These are phyloP conservation scores for Aporrectodea caliginosa DNA, from an alignment of 1,140 invertebrate genomes.

Conservation along the genomic window DNA sequence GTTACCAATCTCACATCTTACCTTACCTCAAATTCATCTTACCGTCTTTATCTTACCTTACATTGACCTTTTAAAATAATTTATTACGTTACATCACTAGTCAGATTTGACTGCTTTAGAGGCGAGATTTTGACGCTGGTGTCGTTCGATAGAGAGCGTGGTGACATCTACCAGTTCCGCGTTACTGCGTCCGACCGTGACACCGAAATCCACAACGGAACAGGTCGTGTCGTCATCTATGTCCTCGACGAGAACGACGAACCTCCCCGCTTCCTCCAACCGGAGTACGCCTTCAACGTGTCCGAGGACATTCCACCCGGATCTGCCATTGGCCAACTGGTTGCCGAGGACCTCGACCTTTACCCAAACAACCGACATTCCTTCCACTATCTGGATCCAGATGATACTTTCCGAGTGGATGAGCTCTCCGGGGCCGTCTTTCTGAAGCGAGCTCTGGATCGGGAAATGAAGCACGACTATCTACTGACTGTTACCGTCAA, in stretches of 20 bases:
- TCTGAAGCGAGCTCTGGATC: conserved; percentile 68
- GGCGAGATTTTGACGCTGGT: neutral
- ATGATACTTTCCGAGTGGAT: too few relatives aligned
- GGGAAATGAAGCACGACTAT: conserved; percentile 73
- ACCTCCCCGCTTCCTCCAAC: conserved; percentile 37
- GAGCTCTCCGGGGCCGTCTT: too few relatives aligned
- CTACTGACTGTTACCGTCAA: conserved; percentile 77
- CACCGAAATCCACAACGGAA: neutral
- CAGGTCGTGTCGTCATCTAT: conserved; percentile 10
- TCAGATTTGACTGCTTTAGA: neutral
- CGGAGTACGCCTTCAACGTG: conserved; percentile 35
- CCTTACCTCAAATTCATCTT: too few relatives aligned
- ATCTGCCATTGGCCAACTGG: conserved; percentile 33
- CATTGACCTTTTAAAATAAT: too few relatives aligned
- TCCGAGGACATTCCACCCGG: conserved; percentile 35
- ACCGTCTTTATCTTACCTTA: too few relatives aligned
- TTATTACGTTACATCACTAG: too few relatives aligned
- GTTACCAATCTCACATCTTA: too few relatives aligned
- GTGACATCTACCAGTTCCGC: neutral
- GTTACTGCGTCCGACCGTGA: conserved; percentile 19
- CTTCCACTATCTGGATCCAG: too few relatives aligned
- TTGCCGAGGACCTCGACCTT: conserved; percentile 36
- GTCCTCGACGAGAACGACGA: conserved; percentile 35
- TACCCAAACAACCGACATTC: conserved; percentile 18
- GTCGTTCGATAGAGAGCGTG: neutral